These are phyloP conservation scores for Eueides isabella DNA, from an alignment of 1,140 invertebrate genomes.

Conservation along the genomic window DNA sequence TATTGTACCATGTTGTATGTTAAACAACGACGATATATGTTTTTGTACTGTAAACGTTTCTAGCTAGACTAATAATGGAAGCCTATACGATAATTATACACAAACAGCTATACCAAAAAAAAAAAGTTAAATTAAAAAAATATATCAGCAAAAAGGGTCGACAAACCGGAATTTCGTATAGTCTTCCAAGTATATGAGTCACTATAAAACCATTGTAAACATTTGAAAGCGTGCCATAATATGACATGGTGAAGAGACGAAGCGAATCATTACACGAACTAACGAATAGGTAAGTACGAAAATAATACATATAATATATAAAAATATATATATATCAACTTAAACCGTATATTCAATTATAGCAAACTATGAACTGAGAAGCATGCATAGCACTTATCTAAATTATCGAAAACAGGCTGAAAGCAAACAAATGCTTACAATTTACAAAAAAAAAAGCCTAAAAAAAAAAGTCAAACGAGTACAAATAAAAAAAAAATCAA, in stretches of 20 bases:
- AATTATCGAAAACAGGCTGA: constrained; percentile 59
- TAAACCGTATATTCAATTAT: constrained; percentile 59
- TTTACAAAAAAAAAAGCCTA: constrained; percentile 56
- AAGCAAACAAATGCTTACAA: constrained; percentile 82
- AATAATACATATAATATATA: constrained; percentile 71
- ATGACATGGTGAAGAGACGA: constrained; percentile 67
- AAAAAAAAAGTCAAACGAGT: constrained; percentile 60
- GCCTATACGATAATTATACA: constrained; percentile 38
- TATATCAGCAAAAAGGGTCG: neutral
- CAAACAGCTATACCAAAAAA: neutral
- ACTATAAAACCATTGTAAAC: constrained; percentile 77
- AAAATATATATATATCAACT: constrained; percentile 44
- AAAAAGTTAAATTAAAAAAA: neutral
- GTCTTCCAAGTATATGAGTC: constrained; percentile 61
- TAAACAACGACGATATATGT: constrained; percentile 63
- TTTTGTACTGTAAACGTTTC: constrained; percentile 12
- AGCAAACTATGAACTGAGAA: constrained; percentile 80
- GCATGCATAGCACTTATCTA: constrained; percentile 77
- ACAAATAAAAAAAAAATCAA: constrained; percentile 49
- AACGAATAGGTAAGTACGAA: constrained; percentile 80
- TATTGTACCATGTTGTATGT: constrained; percentile 45
- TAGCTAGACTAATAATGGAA: constrained; percentile 8
- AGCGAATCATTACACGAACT: constrained; percentile 67
- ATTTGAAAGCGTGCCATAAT: constrained; percentile 78
- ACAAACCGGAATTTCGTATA: constrained; percentile 49